A percentile compares a stretch with the other conserved stretches of the same genome.
phyloP scores from a whole-genome alignment of 2,888 invertebrate species.

The Aporophyla lueneburgensis region DNA sequence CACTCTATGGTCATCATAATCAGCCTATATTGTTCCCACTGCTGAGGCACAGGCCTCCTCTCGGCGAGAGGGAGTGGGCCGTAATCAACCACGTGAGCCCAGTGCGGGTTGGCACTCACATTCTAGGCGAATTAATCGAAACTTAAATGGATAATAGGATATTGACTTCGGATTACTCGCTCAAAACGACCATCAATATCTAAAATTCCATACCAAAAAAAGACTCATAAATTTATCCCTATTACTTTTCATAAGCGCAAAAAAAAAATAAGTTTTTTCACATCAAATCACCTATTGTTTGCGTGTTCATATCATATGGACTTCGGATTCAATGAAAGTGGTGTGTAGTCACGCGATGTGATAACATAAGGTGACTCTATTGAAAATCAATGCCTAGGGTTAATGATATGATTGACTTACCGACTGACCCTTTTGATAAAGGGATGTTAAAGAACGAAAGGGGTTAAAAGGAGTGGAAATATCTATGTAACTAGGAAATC shows the following conservation, averaged over 20 bases:
- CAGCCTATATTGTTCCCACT: too few relatives aligned
- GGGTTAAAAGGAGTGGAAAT: slow-evolving; percentile 3
- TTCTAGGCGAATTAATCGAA: background rate
- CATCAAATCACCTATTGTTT: slow-evolving; percentile 59
- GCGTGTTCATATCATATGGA: slow-evolving; percentile 61
- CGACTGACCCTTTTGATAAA: slow-evolving; percentile 50
- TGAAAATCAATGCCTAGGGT: slow-evolving; percentile 66
- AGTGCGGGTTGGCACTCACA: too few relatives aligned
- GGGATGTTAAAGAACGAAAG: slow-evolving; percentile 22
- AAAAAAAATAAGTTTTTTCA: slow-evolving; percentile 40
- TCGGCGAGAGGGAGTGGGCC: too few relatives aligned
- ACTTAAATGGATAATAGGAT: background rate
- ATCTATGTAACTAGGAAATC: background rate
- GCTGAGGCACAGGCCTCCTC: too few relatives aligned
- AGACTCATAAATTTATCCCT: background rate
- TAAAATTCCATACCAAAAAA: background rate
- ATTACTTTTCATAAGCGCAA: slow-evolving; percentile 18
- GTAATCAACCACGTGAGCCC: too few relatives aligned
- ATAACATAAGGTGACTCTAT: slow-evolving; percentile 62
- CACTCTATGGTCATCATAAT: too few relatives aligned
- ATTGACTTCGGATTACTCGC: too few relatives aligned
- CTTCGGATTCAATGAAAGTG: slow-evolving; percentile 55
- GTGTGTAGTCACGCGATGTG: slow-evolving; percentile 60
- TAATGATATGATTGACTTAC: slow-evolving; percentile 61
- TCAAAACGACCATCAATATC: background rate